phyloP scores from a whole-genome alignment of 2,888 invertebrate genomes.

The Melipona bicolor region DNA sequence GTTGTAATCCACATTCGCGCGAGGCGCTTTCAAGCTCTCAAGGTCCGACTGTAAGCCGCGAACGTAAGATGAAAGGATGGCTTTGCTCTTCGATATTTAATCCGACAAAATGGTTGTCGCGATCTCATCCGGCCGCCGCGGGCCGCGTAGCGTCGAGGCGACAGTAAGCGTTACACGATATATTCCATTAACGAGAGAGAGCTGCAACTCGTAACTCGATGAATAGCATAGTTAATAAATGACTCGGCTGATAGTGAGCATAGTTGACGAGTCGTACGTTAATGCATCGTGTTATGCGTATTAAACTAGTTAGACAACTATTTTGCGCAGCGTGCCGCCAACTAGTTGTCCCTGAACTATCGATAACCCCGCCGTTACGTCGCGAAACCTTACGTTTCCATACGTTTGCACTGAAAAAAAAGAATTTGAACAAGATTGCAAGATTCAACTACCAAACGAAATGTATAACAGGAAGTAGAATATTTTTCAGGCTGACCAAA shows the following conservation, averaged over 20 bases:
- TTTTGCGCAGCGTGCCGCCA: constrained; percentile 12
- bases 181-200: constrained; percentile 41
- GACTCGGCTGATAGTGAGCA: constrained; percentile 42
- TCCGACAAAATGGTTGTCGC: constrained; percentile 14
- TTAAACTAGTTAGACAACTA: constrained; percentile 53
- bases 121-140: constrained; percentile 6
- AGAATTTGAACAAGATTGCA: no score
- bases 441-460: no score
- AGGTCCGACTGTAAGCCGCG: not conserved
- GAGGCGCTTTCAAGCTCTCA: not conserved
- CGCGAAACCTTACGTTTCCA: constrained; percentile 2
- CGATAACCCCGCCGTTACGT: constrained; percentile 30
- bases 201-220: constrained; percentile 48
- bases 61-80: constrained; percentile 10
- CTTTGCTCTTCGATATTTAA: constrained; percentile 25
- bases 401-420: not conserved
- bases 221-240: constrained; percentile 51
- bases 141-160: constrained; percentile 14
- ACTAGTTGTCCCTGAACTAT: constrained; percentile 44
- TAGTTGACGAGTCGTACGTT: constrained; percentile 46
- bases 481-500: no score
- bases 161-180: constrained; percentile 42
- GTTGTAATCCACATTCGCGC: not conserved
- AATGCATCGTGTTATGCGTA: constrained; percentile 41
- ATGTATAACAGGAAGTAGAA: no score